Conservation (phyloP, 1,140 invertebrate species). For the Hypothenemus hampei region DNA sequence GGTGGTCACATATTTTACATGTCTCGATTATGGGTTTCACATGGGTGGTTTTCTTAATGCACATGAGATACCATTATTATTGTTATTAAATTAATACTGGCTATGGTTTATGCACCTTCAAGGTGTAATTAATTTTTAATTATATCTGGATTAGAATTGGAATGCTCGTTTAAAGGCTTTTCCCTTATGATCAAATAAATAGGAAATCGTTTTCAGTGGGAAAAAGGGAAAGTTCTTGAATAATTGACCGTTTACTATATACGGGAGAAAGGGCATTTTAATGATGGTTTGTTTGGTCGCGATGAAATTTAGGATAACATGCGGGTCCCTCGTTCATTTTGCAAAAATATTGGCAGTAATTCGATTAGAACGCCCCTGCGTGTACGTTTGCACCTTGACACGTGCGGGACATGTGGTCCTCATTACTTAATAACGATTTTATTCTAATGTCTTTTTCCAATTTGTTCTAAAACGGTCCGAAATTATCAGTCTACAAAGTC, state of each 20-base stretch:
- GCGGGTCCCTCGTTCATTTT: slow-evolving; percentile 10
- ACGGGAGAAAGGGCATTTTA: slow-evolving; percentile 5
- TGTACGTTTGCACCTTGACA: slow-evolving; percentile 11
- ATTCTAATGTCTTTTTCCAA: too few relatives aligned
- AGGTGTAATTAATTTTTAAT: not conserved
- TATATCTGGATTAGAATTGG: not conserved
- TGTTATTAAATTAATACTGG: too few relatives aligned
- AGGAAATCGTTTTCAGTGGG: too few relatives aligned
- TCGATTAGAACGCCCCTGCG: not conserved
- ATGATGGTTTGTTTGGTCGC: slow-evolving; percentile 7
- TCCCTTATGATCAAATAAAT: too few relatives aligned
- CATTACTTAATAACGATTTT: slow-evolving; percentile 3
- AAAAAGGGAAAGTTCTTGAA: not conserved
- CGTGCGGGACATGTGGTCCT: slow-evolving; percentile 13
- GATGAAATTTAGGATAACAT: slow-evolving; percentile 13
- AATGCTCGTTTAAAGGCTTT: not conserved
- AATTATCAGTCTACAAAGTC: too few relatives aligned
- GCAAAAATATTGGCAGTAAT: slow-evolving; percentile 14
- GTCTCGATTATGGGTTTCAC: slow-evolving; percentile 14
- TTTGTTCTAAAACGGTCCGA: too few relatives aligned
- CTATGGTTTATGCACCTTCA: slow-evolving; percentile 1
- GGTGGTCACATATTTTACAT: slow-evolving; percentile 22
- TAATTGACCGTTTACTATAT: slow-evolving; percentile 3
- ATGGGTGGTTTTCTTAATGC: slow-evolving; percentile 18
- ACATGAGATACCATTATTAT: not conserved